Conservation (phyloP, 92 coral and sea anemone genomes). For the Paramuricea clavata region DNA sequence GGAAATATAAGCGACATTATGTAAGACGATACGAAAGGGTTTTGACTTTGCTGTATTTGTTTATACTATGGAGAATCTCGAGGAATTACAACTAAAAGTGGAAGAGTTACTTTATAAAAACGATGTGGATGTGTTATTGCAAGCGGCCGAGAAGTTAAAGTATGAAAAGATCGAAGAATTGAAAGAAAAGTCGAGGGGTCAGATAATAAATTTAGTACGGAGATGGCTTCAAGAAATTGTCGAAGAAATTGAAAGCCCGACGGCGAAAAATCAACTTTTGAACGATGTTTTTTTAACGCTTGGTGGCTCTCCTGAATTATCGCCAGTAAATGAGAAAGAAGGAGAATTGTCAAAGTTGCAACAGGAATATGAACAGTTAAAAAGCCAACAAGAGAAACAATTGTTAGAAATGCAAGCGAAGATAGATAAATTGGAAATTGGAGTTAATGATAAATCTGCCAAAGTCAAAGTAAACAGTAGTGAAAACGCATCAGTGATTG, state of each 20-base stretch:
- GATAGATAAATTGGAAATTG: background rate
- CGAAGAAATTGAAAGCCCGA: slow-evolving; percentile 16
- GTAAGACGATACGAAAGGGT: background rate
- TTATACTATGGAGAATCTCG: background rate
- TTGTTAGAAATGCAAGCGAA: slow-evolving; percentile 24
- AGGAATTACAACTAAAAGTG: slow-evolving; percentile 24
- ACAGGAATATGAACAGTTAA: slow-evolving; percentile 23
- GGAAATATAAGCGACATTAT: too few species aligned
- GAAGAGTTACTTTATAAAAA: slow-evolving; percentile 21
- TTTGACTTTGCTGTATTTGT: too few species aligned
- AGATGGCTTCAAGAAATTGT: slow-evolving; percentile 3
- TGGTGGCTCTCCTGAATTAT: background rate
- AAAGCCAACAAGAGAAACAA: background rate
- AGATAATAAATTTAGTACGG: background rate
- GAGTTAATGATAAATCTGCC: background rate
- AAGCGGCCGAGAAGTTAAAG: background rate
- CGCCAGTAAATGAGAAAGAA: background rate
- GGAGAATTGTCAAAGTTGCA: slow-evolving; percentile 9
- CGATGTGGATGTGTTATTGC: background rate
- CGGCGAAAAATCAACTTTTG: background rate
- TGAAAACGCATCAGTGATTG: background rate
- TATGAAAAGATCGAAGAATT: slow-evolving; percentile 1
- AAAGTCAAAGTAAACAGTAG: background rate
- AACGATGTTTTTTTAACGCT: slow-evolving; percentile 13
- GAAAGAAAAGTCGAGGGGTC: slow-evolving; percentile 23